Base-by-base conservation (phyloP, 2,113 vertebrate species). In the Jaculus jaculus region DNA sequence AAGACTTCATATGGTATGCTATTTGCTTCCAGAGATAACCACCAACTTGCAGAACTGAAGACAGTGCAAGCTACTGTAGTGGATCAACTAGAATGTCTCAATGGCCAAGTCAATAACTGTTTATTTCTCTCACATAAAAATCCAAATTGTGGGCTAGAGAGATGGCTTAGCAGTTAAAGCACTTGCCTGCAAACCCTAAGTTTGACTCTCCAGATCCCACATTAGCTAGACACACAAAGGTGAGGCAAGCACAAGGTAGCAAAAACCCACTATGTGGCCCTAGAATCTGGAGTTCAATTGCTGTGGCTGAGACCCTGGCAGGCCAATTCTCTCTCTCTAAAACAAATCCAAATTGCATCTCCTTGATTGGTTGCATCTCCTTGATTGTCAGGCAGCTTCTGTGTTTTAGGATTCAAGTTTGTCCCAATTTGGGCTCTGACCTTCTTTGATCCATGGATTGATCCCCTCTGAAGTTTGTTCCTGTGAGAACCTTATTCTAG, bases 41-140 rank as follows among this genome's bases (percentile, higher is more conserved):
- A 75, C 34, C 42, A 47, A 51, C 60, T 95, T 91, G 84, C 10
- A 68, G 90, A 89, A 69, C 12, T 94, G 54, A 93, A 74, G 54
- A 74, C 24, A 30, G 61, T 21, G 58, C 8, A 87, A 63, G 66
- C 7, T 72, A 4, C n/a, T 92, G 1, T 65, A 51, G 30, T 82
- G 65, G 5, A 78, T 93, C 11, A 83, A 30, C 23, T 18, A 91
- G 18, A 12, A 93, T 83, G 77, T 21, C 37, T 81, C 17, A 24
- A 30, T 20, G 51, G 65, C 24, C 18, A 63, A 93, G 75, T 74
- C 4, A 71, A 84, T 6, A 91, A 4, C 24, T 85, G 30, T 74
- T 89, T 82, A 78, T 84, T 80, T 77, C 21, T 26, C 2, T 68
- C 26, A 81, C 18, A 66, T 73, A 87, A 89, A 85, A 82, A 68